phyloP scores from a whole-genome alignment of 2,888 invertebrate species.

The Incurvaria masculella region DNA sequence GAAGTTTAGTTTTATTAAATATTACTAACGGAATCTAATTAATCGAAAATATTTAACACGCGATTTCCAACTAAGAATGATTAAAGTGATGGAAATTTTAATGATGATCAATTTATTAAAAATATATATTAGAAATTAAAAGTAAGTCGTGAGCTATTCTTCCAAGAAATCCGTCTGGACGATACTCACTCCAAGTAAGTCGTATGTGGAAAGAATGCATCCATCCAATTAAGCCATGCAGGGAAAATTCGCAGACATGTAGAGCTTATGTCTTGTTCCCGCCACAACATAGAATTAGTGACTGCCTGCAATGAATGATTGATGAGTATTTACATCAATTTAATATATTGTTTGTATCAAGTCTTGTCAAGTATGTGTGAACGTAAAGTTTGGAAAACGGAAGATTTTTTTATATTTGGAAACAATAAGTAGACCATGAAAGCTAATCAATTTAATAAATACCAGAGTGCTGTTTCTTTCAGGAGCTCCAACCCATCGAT shows the following conservation, averaged over 20 bases:
- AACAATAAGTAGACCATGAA: not conserved
- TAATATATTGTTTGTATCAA: too few relatives aligned
- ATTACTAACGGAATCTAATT: too few relatives aligned
- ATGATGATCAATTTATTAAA: not conserved
- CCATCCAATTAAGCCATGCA: constrained; percentile 18
- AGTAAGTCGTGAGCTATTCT: not conserved
- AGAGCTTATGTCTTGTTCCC: constrained; percentile 29
- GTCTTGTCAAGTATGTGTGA: too few relatives aligned
- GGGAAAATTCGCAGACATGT: constrained; percentile 22
- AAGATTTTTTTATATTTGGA: too few relatives aligned
- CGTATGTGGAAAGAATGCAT: constrained; percentile 22
- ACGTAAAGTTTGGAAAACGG: too few relatives aligned
- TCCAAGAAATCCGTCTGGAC: not conserved
- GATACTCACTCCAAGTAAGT: constrained; percentile 31
- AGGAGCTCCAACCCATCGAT: constrained; percentile 30
- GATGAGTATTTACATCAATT: too few relatives aligned
- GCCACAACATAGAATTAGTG: constrained; percentile 25
- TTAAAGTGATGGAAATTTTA: not conserved
- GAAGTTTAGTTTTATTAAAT: too few relatives aligned
- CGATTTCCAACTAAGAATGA: too few relatives aligned
- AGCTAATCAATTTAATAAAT: constrained; percentile 10
- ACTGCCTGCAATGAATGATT: constrained; percentile 22
- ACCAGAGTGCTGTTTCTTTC: constrained; percentile 33
- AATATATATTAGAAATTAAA: not conserved
- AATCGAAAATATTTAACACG: too few relatives aligned